Conservation (phyloP, 2,888 invertebrate species). For the Drepana falcataria region DNA sequence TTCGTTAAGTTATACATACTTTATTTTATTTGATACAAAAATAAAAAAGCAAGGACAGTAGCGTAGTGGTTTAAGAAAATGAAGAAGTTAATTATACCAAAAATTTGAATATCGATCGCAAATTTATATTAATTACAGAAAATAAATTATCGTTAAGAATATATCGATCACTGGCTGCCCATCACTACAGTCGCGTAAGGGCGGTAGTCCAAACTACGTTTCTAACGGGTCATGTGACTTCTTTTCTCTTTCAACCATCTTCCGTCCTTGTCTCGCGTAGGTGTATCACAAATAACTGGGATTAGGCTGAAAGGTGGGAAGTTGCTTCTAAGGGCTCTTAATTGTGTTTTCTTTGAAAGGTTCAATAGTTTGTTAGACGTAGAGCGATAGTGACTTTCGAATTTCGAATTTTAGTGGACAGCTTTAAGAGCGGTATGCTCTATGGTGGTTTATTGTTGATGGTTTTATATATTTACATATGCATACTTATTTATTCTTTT, state of each 20-base stretch:
- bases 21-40: too few species aligned
- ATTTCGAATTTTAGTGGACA: not conserved
- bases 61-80: too few species aligned
- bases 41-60: too few species aligned
- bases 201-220: slow-evolving; percentile 66
- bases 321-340: slow-evolving; percentile 40
- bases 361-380: slow-evolving; percentile 38
- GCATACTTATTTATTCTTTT: too few species aligned
- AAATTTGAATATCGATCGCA: too few species aligned
- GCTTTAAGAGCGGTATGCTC: not conserved
- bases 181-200: slow-evolving; percentile 64
- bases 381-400: slow-evolving; percentile 16
- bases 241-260: slow-evolving; percentile 31
- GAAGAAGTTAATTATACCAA: too few species aligned
- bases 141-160: too few species aligned
- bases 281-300: slow-evolving; percentile 53
- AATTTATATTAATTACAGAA: too few species aligned
- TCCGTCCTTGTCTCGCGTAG: slow-evolving; percentile 49
- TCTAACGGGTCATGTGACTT: slow-evolving; percentile 56
- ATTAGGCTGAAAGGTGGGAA: slow-evolving; percentile 40
- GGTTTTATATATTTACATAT: not conserved
- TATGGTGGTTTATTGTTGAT: not conserved
- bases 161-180: slow-evolving; percentile 12
- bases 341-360: slow-evolving; percentile 45
- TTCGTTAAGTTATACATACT: too few species aligned